These are phyloP conservation scores for Paratrypauchen microcephalus DNA, from an alignment of 2,797 vertebrate genomes.

Conservation along the genomic window DNA sequence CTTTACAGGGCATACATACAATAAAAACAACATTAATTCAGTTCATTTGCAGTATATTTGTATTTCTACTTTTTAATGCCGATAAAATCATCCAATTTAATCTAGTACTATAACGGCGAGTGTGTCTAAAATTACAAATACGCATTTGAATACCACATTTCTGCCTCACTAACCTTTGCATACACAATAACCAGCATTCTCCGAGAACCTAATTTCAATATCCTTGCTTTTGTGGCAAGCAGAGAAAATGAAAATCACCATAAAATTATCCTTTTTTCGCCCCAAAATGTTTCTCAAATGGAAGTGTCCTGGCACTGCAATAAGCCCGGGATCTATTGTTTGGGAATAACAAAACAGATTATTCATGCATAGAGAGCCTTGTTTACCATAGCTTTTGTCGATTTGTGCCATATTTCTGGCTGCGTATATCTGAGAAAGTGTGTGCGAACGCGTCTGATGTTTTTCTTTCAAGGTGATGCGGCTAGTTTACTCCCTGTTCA, in stretches of 20 bases:
- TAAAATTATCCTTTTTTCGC: conserved; percentile 19
- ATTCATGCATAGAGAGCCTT: conserved; percentile 44
- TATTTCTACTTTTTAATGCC: background rate
- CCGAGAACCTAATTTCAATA: conserved; percentile 5
- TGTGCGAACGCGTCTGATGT: conserved; percentile 39
- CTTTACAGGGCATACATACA: too few relatives aligned
- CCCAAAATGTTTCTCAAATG: conserved; percentile 26
- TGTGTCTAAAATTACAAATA: background rate
- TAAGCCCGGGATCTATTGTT: conserved; percentile 29
- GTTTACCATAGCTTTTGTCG: conserved; percentile 46
- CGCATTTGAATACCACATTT: background rate
- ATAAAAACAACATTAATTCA: too few relatives aligned
- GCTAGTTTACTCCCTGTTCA: conserved; percentile 56
- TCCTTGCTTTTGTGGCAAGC: background rate
- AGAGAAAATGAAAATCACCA: conserved; percentile 6
- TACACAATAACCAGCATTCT: background rate
- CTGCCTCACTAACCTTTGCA: conserved; percentile 9
- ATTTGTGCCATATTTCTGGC: conserved; percentile 29
- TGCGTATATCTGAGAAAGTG: conserved; percentile 35
- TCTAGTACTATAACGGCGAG: background rate
- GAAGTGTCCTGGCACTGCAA: conserved; percentile 12
- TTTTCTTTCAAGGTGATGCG: conserved; percentile 63
- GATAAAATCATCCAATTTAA: background rate
- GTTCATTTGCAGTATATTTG: too few relatives aligned
- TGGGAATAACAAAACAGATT: conserved; percentile 51